phyloP scores from a whole-genome alignment of 2,888 invertebrate species.

The Dasysyrphus tricinctus region DNA sequence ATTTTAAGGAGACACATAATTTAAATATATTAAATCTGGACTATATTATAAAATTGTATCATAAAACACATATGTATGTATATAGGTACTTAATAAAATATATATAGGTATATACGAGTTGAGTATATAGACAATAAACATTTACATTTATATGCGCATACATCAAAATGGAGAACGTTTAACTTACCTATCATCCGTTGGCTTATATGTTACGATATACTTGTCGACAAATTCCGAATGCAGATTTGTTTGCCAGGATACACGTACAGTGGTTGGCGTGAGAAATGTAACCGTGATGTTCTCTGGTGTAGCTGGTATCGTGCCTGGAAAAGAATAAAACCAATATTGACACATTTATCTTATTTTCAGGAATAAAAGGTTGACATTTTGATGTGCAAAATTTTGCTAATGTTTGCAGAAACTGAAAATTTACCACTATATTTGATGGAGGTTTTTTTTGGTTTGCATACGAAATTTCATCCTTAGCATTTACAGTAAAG shows the following conservation, averaged over 20 bases:
- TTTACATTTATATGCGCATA: conserved; percentile 4
- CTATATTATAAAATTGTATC: neutral
- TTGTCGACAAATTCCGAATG: conserved; percentile 88
- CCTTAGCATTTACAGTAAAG: too few relatives aligned
- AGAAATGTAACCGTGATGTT: conserved; percentile 95
- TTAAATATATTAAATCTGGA: conserved; percentile 11
- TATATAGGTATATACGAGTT: neutral
- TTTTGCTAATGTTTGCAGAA: conserved; percentile 10
- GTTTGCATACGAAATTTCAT: too few relatives aligned
- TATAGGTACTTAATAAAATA: neutral
- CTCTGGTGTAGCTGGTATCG: conserved; percentile 91
- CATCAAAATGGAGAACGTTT: conserved; percentile 68
- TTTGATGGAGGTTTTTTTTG: too few relatives aligned
- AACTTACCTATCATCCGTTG: conserved; percentile 94
- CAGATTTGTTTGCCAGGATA: conserved; percentile 93
- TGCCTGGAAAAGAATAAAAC: conserved; percentile 85
- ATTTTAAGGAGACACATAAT: neutral
- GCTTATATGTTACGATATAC: conserved; percentile 96
- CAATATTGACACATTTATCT: conserved; percentile 34
- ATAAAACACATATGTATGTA: neutral
- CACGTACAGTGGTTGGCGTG: conserved; percentile 92
- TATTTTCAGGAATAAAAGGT: conserved; percentile 43
- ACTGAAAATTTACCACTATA: too few relatives aligned
- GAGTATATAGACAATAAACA: conserved; percentile 3
- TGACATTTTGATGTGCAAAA: conserved; percentile 43